Evolutionary conservation across 2,113 vertebrate species (phyloP).

Genomic region (Nycticryphes semicollaris): DNA sequence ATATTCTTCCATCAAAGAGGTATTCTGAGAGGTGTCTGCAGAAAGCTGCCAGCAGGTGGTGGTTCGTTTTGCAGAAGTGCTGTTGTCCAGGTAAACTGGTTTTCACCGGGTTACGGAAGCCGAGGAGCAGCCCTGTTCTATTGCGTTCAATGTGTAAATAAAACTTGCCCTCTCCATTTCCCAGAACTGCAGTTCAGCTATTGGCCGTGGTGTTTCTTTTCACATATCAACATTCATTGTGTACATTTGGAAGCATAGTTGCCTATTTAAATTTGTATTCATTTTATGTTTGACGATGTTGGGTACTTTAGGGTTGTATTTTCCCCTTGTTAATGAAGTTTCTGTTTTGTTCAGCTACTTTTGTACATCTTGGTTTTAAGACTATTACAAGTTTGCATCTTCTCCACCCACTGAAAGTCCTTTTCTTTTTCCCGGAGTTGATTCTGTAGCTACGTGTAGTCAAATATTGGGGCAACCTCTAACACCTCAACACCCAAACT

Average conservation of each 20-base stretch:
- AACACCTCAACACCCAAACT: constrained; percentile 62
- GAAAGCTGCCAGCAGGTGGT: constrained; percentile 24
- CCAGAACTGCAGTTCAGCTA: constrained; percentile 58
- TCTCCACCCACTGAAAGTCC: constrained; percentile 60
- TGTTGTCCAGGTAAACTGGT: constrained; percentile 57
- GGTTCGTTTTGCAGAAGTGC: constrained; percentile 43
- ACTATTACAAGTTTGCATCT: constrained; percentile 69
- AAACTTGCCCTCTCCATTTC: constrained; percentile 57
- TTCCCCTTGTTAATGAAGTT: constrained; percentile 70
- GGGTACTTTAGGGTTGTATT: constrained; percentile 72
- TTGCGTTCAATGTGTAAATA: constrained; percentile 77
- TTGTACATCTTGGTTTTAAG: constrained; percentile 74
- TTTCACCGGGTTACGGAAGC: constrained; percentile 61
- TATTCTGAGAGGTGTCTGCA: constrained; percentile 43
- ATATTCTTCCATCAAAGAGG: constrained; percentile 37
- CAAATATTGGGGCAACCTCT: constrained; percentile 55
- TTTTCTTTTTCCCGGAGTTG: constrained; percentile 64
- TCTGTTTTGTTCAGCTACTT: constrained; percentile 64
- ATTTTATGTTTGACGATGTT: constrained; percentile 66
- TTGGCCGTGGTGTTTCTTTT: constrained; percentile 66
- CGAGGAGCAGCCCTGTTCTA: constrained; percentile 39
- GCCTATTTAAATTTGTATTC: constrained; percentile 71
- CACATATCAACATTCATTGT: constrained; percentile 60
- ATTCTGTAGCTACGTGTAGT: constrained; percentile 71
- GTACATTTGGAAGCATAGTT: constrained; percentile 70